Evolutionary conservation across 2,888 invertebrate species (phyloP).

Genomic region (Mechanitis messenoides): DNA sequence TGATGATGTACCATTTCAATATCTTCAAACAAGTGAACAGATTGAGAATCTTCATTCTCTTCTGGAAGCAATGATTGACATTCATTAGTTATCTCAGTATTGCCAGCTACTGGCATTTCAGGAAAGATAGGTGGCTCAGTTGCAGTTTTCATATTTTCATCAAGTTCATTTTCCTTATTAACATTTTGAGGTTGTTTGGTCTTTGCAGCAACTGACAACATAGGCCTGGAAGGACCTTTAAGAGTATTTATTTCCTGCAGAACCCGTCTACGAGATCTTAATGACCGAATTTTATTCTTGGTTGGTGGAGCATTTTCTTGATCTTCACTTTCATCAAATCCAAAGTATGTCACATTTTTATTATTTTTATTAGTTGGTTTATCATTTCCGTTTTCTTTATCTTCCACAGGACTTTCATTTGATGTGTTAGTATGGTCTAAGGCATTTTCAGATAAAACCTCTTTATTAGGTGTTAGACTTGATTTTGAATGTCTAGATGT

Average conservation of each 20-base stretch:
- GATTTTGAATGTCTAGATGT: background rate
- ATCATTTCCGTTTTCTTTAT: constrained; percentile 34
- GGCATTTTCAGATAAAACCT: constrained; percentile 24
- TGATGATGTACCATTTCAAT: constrained; percentile 61
- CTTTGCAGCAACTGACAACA: constrained; percentile 45
- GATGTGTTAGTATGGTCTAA: constrained; percentile 24
- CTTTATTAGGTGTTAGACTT: background rate
- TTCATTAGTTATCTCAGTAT: constrained; percentile 35
- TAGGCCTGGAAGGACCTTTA: constrained; percentile 47
- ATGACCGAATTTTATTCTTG: constrained; percentile 41
- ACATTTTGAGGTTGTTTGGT: constrained; percentile 43
- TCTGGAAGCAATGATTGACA: constrained; percentile 33
- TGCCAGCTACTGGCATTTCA: constrained; percentile 32
- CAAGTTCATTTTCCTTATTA: constrained; percentile 47
- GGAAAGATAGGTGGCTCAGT: constrained; percentile 49
- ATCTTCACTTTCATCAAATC: constrained; percentile 67
- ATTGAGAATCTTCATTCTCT: constrained; percentile 48
- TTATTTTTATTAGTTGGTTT: constrained; percentile 33
- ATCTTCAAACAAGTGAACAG: constrained; percentile 69
- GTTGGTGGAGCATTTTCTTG: constrained; percentile 61
- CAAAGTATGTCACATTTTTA: constrained; percentile 58
- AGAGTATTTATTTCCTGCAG: constrained; percentile 54
- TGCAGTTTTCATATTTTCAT: constrained; percentile 50
- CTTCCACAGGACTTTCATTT: constrained; percentile 14
- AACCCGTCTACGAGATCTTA: constrained; percentile 46